These are phyloP conservation scores for Dasysyrphus tricinctus DNA, from an alignment of 2,888 invertebrate genomes.

Conservation along the genomic window DNA sequence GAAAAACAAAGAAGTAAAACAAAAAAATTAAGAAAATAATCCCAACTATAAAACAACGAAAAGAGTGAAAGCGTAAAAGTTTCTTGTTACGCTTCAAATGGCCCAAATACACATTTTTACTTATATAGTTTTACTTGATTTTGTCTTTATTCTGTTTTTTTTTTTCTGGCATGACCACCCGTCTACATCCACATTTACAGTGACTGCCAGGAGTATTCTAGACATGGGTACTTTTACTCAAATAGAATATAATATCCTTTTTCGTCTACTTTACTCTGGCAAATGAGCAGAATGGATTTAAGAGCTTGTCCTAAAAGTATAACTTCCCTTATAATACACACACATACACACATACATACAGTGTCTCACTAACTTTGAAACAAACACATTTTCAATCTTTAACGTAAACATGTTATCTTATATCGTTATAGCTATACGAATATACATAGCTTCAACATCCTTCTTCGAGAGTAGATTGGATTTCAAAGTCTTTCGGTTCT, in stretches of 20 bases:
- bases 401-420: constrained; percentile 40
- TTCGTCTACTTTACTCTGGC: constrained; percentile 67
- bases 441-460: constrained; percentile 40
- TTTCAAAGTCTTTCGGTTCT: constrained; percentile 74
- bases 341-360: constrained; percentile 1
- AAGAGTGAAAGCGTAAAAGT: constrained; percentile 74
- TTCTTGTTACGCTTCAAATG: constrained; percentile 71
- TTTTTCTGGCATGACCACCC: constrained; percentile 45
- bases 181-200: constrained; percentile 42
- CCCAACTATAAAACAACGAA: constrained; percentile 31
- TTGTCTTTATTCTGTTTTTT: constrained; percentile 41
- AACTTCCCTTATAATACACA: neutral
- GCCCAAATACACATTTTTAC: constrained; percentile 71
- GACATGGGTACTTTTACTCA: constrained; percentile 49
- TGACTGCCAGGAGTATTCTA: constrained; percentile 13
- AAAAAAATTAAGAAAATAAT: constrained; percentile 17
- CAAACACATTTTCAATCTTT: constrained; percentile 36
- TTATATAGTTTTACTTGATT: constrained; percentile 52
- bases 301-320: constrained; percentile 34
- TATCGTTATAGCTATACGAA: neutral
- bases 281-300: constrained; percentile 73
- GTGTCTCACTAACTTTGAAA: constrained; percentile 26
- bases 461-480: constrained; percentile 70
- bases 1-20: neutral
- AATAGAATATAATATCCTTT: constrained; percentile 66